Conservation (phyloP, 2,888 invertebrate species). For the Crepidodera aurea region DNA sequence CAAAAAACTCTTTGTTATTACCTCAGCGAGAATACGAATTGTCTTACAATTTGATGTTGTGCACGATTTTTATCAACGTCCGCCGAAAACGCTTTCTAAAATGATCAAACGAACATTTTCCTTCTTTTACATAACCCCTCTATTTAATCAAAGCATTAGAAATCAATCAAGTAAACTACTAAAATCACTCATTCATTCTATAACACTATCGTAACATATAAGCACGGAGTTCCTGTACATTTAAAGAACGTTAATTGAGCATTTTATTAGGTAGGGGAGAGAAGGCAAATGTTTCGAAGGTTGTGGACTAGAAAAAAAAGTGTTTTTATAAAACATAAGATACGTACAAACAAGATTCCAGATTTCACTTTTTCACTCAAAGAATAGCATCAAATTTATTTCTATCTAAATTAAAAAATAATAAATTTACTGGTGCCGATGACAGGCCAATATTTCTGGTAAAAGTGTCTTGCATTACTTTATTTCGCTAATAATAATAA, state of each 20-base stretch:
- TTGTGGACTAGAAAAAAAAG: no score
- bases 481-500: no score
- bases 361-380: no score
- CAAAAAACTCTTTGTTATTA: not conserved
- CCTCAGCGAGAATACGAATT: not conserved
- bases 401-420: no score
- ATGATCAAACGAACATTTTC: slow-evolving; percentile 18
- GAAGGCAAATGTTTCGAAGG: no score
- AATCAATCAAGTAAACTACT: slow-evolving; percentile 28
- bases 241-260: not conserved
- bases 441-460: no score
- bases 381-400: no score
- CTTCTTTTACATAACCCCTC: slow-evolving; percentile 23
- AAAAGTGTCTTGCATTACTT: no score
- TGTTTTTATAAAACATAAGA: no score
- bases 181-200: slow-evolving; percentile 15
- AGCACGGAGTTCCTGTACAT: slow-evolving; percentile 8
- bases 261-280: not conserved
- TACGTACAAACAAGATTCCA: no score
- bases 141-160: slow-evolving; percentile 26
- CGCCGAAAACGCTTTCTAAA: slow-evolving; percentile 29
- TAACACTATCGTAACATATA: not conserved
- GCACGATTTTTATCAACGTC: slow-evolving; percentile 24
- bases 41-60: slow-evolving; percentile 10
- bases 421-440: no score